These are phyloP conservation scores for Apamea epomidion DNA, from an alignment of 2,888 invertebrate species.

Conservation along the genomic window DNA sequence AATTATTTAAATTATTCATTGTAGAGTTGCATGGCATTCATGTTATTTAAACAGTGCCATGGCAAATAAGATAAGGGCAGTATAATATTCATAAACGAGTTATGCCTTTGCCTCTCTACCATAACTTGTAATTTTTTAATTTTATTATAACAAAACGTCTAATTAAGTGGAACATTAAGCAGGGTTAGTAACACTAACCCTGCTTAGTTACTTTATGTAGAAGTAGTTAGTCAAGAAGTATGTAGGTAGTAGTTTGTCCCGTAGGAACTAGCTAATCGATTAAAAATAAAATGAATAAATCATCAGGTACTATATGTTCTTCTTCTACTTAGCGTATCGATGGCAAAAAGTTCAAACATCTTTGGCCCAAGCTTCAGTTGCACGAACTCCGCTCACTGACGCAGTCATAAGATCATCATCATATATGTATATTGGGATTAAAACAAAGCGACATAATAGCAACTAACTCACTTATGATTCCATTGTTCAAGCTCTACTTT, in stretches of 20 bases:
- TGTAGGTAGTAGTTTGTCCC: not conserved
- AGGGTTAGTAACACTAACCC: not conserved
- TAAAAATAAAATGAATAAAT: not conserved
- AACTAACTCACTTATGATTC: not conserved
- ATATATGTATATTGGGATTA: not conserved
- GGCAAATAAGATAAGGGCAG: not conserved
- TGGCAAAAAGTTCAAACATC: not conserved
- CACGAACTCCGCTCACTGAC: not conserved
- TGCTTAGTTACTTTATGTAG: not conserved
- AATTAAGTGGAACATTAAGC: not conserved
- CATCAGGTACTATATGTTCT: not conserved
- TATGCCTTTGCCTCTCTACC: not conserved
- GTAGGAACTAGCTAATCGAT: not conserved
- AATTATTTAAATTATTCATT: not conserved
- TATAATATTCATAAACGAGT: not conserved
- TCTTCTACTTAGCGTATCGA: not conserved
- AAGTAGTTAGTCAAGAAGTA: not conserved
- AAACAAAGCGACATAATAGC: not conserved
- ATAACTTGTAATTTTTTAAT: not conserved
- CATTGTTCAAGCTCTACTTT: not conserved
- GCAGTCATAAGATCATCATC: not conserved
- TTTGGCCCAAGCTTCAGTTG: not conserved
- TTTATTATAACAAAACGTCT: not conserved
- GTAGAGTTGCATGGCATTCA: too few relatives aligned
- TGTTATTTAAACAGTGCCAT: not conserved